phyloP scores from a whole-genome alignment of 2,797 vertebrate species.

The Acanthurus lineatus region DNA sequence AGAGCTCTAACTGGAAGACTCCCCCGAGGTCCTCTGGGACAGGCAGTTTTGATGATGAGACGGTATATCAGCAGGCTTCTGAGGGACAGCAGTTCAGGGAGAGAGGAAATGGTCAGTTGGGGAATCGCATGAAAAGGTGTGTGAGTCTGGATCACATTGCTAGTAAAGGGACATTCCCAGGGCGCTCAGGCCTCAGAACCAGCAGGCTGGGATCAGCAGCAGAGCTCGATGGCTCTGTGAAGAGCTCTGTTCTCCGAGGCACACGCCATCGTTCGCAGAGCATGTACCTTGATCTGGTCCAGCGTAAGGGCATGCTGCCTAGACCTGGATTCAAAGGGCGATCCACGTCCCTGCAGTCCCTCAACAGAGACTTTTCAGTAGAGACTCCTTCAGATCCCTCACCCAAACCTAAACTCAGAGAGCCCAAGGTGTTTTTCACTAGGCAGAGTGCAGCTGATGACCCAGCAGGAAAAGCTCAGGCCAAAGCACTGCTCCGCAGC shows the following conservation, averaged over 20 bases:
- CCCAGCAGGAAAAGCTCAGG: constrained; percentile 54
- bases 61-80: constrained; percentile 27
- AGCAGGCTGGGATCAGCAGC: constrained; percentile 49
- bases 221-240: constrained; percentile 46
- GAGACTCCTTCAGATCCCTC: constrained; percentile 41
- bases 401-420: constrained; percentile 54
- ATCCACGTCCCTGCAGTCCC: constrained; percentile 78
- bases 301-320: constrained; percentile 65
- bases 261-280: constrained; percentile 66
- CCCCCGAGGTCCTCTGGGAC: constrained; percentile 25
- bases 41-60: constrained; percentile 63
- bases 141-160: constrained; percentile 77
- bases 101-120: constrained; percentile 12
- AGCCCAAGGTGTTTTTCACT: constrained; percentile 39
- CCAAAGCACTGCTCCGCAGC: constrained; percentile 47
- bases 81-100: constrained; percentile 57
- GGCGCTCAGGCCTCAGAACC: constrained; percentile 46
- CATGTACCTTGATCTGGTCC: constrained; percentile 80
- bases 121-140: constrained; percentile 74
- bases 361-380: constrained; percentile 67
- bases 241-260: constrained; percentile 52
- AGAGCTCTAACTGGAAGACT: constrained; percentile 39
- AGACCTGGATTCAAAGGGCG: constrained; percentile 63
- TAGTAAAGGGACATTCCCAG: constrained; percentile 49
- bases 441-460: constrained; percentile 42